Evolutionary conservation across 1,140 invertebrate species (phyloP).

Genomic region (Spodoptera frugiperda): DNA sequence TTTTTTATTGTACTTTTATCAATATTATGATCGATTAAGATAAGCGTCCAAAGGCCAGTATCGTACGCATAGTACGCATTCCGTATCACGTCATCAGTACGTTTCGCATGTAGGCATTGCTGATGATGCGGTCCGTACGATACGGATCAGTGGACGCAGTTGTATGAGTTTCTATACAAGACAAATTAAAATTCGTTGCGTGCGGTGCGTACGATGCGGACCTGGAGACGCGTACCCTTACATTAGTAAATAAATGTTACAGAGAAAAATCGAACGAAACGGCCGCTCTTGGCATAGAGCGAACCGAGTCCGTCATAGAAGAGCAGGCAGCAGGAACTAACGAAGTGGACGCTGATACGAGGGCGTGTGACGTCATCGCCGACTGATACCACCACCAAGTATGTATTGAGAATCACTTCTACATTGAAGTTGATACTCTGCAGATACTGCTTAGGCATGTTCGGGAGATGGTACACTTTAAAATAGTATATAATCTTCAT

Average conservation of each 20-base stretch:
- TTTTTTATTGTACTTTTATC: neutral
- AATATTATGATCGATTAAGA: neutral
- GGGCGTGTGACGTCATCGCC: slow-evolving; percentile 56
- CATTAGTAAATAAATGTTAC: slow-evolving; percentile 34
- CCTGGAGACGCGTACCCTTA: too few species aligned
- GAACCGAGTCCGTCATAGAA: slow-evolving; percentile 72
- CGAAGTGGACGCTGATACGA: slow-evolving; percentile 28
- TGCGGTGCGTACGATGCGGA: too few species aligned
- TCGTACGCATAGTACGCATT: too few species aligned
- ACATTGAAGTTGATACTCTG: neutral
- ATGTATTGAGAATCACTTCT: neutral
- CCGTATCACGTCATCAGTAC: too few species aligned
- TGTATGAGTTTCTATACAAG: too few species aligned
- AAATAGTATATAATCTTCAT: too few species aligned
- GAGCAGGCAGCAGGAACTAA: slow-evolving; percentile 50
- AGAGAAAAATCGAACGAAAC: slow-evolving; percentile 67
- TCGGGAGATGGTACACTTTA: neutral
- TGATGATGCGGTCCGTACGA: too few species aligned
- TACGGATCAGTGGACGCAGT: too few species aligned
- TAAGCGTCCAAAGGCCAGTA: too few species aligned
- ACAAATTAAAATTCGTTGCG: too few species aligned
- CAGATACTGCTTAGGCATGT: neutral
- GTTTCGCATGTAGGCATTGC: too few species aligned
- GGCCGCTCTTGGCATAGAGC: slow-evolving; percentile 66
- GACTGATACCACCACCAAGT: slow-evolving; percentile 60